Conservation (phyloP, 2,113 vertebrate species). For the Etia nguti region DNA sequence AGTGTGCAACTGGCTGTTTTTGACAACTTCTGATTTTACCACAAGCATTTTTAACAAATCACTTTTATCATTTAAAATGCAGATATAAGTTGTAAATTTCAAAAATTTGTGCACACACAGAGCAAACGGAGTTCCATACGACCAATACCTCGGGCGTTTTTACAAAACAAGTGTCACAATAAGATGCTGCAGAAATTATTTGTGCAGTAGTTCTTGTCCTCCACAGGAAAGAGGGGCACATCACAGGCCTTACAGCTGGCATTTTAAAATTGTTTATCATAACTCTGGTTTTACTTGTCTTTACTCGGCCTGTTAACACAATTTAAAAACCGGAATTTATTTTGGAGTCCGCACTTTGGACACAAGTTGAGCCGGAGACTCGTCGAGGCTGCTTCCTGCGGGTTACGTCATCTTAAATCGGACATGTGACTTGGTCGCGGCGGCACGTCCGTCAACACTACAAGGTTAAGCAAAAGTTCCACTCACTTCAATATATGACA, state of each 20-base stretch:
- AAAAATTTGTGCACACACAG: not conserved
- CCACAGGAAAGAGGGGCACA: not conserved
- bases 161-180: not conserved
- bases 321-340: not conserved
- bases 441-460: not conserved
- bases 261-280: not conserved
- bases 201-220: not conserved
- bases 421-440: not conserved
- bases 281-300: not conserved
- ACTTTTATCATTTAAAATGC: not conserved
- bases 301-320: not conserved
- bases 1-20: not conserved
- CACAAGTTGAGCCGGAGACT: not conserved
- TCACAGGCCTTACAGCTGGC: not conserved
- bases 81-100: not conserved
- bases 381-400: fast-evolving
- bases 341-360: not conserved
- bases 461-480: not conserved
- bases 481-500: not conserved
- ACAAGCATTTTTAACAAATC: not conserved
- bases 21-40: not conserved
- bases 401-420: not conserved
- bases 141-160: not conserved
- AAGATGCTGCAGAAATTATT: not conserved
- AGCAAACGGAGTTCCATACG: not conserved